Conservation (phyloP, 2,888 invertebrate genomes). For the Hermaeophaga mercurialis region DNA sequence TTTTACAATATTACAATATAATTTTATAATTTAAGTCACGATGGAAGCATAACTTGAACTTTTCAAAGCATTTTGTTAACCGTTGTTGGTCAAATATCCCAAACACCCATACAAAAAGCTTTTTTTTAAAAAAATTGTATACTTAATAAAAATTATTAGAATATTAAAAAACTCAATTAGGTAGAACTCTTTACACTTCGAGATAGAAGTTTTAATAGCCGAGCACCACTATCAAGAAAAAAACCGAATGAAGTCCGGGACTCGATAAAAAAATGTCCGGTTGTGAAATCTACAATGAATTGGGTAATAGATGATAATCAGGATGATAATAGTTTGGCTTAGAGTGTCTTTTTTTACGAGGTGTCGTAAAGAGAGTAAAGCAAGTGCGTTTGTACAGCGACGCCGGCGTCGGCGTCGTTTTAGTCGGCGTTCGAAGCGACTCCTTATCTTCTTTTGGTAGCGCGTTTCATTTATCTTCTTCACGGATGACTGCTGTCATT, state of each 20-base stretch:
- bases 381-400: constrained; percentile 19
- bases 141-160: too few species aligned
- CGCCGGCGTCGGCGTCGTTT: constrained; percentile 8
- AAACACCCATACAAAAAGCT: too few species aligned
- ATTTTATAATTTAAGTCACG: too few species aligned
- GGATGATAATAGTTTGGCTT: constrained; percentile 12
- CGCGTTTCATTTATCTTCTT: constrained; percentile 55
- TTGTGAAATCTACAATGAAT: constrained; percentile 18
- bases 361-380: constrained; percentile 24
- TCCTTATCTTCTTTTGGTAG: constrained; percentile 32
- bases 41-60: too few species aligned
- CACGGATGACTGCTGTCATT: constrained; percentile 55
- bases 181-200: too few species aligned
- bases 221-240: neutral
- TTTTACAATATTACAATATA: too few species aligned
- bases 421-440: constrained; percentile 14
- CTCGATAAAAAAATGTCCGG: neutral
- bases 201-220: neutral
- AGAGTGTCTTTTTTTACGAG: constrained; percentile 20
- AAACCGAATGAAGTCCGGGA: neutral
- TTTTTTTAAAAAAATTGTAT: too few species aligned
- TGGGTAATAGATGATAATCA: constrained; percentile 30
- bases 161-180: too few species aligned
- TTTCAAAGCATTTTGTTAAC: too few species aligned
- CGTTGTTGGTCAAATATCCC: too few species aligned